These are phyloP conservation scores for Amphipoea lucens DNA, from an alignment of 2,888 invertebrate species.

Conservation along the genomic window DNA sequence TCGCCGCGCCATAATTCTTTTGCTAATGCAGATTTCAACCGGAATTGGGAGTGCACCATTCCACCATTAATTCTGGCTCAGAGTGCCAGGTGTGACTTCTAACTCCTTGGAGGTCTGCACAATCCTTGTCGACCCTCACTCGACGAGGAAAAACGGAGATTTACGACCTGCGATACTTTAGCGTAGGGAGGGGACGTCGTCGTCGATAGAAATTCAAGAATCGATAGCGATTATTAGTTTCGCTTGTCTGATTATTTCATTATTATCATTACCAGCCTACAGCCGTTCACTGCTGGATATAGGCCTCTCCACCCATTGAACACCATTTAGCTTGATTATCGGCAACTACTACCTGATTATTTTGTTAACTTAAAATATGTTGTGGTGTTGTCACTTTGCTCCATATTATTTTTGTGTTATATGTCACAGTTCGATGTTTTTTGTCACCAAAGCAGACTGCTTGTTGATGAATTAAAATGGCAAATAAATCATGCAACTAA, in stretches of 20 bases:
- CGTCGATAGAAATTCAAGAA: background rate
- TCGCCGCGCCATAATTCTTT: constrained; percentile 54
- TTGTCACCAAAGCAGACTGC: background rate
- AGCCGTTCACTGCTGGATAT: background rate
- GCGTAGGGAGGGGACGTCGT: constrained; percentile 31
- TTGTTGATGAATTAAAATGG: background rate
- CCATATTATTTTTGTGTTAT: background rate
- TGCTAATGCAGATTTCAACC: constrained; percentile 63
- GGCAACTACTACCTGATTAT: background rate
- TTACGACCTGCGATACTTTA: constrained; percentile 77
- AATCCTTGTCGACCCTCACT: constrained; percentile 74
- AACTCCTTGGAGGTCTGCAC: constrained; percentile 75
- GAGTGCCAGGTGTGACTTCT: constrained; percentile 76
- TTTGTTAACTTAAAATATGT: background rate
- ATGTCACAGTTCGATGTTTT: background rate
- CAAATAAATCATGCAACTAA: background rate
- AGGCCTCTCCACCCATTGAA: background rate
- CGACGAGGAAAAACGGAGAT: constrained; percentile 81
- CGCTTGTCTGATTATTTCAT: background rate
- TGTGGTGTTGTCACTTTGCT: background rate
- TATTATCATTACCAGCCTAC: background rate
- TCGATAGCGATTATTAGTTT: constrained; percentile 27
- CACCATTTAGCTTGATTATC: background rate
- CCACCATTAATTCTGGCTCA: constrained; percentile 68
- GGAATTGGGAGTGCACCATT: constrained; percentile 62